phyloP scores from a whole-genome alignment of 2,888 invertebrate species.

The Sphaeridia pumilis region DNA sequence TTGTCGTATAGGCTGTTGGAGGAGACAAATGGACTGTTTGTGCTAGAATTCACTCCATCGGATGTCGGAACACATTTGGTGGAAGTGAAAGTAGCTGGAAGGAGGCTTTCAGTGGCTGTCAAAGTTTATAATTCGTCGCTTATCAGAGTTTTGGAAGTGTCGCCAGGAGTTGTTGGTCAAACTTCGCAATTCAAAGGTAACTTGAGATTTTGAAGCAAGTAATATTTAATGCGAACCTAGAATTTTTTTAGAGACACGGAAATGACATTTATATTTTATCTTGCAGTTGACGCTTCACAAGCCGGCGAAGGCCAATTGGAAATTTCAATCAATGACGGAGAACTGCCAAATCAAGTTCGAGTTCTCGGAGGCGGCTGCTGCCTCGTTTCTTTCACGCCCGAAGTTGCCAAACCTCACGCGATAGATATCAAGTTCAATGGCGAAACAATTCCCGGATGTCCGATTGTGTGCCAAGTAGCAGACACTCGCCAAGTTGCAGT shows the following conservation, averaged over 20 bases:
- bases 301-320: constrained; percentile 98
- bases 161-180: constrained; percentile 86
- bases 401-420: constrained; percentile 76
- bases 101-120: constrained; percentile 75
- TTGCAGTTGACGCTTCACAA: constrained; percentile 86
- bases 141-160: constrained; percentile 87
- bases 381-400: constrained; percentile 86
- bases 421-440: constrained; percentile 95
- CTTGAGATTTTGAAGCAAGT: not conserved
- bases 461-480: constrained; percentile 73
- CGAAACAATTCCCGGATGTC: constrained; percentile 75
- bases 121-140: constrained; percentile 90
- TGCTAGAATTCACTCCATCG: constrained; percentile 80
- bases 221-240: not conserved
- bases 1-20: constrained; percentile 71
- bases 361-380: constrained; percentile 92
- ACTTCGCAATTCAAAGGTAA: constrained; percentile 94
- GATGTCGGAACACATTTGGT: constrained; percentile 92
- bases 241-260: not conserved
- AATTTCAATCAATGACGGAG: constrained; percentile 97
- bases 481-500: constrained; percentile 65
- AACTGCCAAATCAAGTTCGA: constrained; percentile 93
- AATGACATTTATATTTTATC: not conserved
- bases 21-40: constrained; percentile 68
- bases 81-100: constrained; percentile 78